Evolutionary conservation across 2,797 vertebrate genomes (phyloP).

Genomic region (Chromis chromis): DNA sequence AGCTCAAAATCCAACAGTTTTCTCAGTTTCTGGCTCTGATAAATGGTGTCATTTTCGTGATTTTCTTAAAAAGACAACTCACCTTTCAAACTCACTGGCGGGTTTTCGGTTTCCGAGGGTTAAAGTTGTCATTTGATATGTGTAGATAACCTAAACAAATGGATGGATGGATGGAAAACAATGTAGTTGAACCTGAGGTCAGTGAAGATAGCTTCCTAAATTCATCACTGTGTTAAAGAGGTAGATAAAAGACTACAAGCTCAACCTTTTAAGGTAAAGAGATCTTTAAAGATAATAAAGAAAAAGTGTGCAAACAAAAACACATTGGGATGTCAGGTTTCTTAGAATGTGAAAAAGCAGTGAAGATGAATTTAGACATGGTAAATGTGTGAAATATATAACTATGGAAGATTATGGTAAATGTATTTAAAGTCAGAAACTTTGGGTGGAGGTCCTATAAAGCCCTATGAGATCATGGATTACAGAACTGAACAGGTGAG

Average conservation of each 20-base stretch:
- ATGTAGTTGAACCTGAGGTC: slow-evolving; percentile 52
- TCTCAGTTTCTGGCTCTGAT: too few relatives aligned
- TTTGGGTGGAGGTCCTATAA: neutral
- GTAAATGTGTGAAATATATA: too few relatives aligned
- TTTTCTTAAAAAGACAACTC: too few relatives aligned
- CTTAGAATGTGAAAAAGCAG: neutral
- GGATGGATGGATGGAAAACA: slow-evolving; percentile 23
- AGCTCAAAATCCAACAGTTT: too few relatives aligned
- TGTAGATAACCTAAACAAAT: slow-evolving; percentile 38
- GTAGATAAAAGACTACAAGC: slow-evolving; percentile 18
- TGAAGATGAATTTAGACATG: neutral
- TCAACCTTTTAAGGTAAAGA: slow-evolving; percentile 2
- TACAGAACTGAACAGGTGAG: neutral
- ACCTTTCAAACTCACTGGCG: too few relatives aligned
- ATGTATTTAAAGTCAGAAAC: neutral
- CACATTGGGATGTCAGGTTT: neutral
- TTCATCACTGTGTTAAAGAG: slow-evolving; percentile 45
- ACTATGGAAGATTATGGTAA: too few relatives aligned
- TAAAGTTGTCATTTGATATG: slow-evolving; percentile 45
- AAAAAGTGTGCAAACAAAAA: neutral
- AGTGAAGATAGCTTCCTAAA: slow-evolving; percentile 18
- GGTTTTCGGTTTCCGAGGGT: too few relatives aligned
- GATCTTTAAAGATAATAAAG: neutral
- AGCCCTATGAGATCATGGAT: neutral
- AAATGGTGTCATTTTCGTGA: too few relatives aligned